Percentiles rank a stretch among this genome's conserved stretches.
These are phyloP conservation scores for Pogonomyrmex barbatus DNA, from an alignment of 1,140 invertebrate genomes.

Conservation along the genomic window DNA sequence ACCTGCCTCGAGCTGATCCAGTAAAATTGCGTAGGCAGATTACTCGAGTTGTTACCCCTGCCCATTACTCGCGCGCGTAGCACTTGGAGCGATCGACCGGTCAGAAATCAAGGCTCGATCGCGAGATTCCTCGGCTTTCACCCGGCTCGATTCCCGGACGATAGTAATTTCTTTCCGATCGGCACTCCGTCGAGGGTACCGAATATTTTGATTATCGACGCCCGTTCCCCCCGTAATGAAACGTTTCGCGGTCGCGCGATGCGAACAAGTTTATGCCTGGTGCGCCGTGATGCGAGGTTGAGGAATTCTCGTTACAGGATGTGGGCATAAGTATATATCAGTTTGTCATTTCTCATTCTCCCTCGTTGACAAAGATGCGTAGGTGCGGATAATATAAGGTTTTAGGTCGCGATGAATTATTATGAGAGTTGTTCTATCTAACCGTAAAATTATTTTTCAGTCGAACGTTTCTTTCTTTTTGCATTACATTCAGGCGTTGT, in stretches of 20 bases:
- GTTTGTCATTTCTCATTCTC: background rate
- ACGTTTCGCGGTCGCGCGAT: conserved; percentile 52
- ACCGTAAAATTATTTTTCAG: background rate
- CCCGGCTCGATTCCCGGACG: conserved; percentile 5
- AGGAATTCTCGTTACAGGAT: conserved; percentile 1
- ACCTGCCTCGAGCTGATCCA: conserved; percentile 72
- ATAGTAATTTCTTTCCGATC: conserved; percentile 48
- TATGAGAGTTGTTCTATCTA: background rate
- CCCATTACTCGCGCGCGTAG: conserved; percentile 65
- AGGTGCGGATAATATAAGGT: background rate
- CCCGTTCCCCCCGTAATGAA: conserved; percentile 27
- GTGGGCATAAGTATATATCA: background rate
- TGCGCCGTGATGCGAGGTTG: background rate
- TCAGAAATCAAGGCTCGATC: conserved; percentile 62
- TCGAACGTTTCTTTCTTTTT: background rate
- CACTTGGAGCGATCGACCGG: conserved; percentile 63
- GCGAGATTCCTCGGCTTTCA: conserved; percentile 54
- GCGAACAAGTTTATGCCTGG: conserved; percentile 25
- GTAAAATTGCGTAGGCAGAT: conserved; percentile 77
- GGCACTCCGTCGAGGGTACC: conserved; percentile 30
- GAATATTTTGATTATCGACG: conserved; percentile 60
- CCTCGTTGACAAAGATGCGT: background rate
- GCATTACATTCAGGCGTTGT: background rate
- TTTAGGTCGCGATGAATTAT: background rate
- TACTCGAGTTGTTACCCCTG: conserved; percentile 71